Base-by-base conservation (phyloP, 2,797 vertebrate genomes). In the Onychomys torridus region DNA sequence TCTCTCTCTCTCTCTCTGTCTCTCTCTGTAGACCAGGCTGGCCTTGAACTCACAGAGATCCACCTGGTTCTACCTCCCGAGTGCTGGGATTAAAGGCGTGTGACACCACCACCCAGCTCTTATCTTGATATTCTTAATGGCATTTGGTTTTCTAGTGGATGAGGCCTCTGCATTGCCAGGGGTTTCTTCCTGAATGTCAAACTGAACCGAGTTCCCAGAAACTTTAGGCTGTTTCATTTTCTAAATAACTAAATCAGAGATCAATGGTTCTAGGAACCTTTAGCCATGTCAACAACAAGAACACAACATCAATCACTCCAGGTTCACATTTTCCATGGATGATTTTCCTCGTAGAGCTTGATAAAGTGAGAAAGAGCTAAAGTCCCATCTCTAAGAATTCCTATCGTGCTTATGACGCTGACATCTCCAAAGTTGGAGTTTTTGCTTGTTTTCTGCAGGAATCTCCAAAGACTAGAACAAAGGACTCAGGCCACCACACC, bases 141-240 rank as follows among this genome's bases (percentile, higher is more conserved):
- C 73, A 69, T 61, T 76, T 90, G 32, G 37, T 59, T 83, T 89
- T 49, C 29, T 89, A 63, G 57, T 57, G 52, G 90, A 69, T 23
- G 63, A 43, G 23, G 13, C 5, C 27, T 46, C 52, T 55, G n/a
- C 57, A 77, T 83, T 93, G 49, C 90, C 85, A 13, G 71, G 88
- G 59, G 11, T 14, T 52, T 86, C 71, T 96, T 49, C 46, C 34
- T 94, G 89, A 93, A 97, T 96, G 77, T 59, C 67, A 69, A 90
- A 67, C 10, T 88, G 59, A 96, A 89, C 86, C 59, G n/a, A 84
- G 40, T 89, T 78, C 32, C 93, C 57, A 82, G 85, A 88, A 69
- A 79, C 5, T 59, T 88, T 43, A n/a, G 46, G 49, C 37, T 84
- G 21, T 57, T 78, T 81, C 77, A 10, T 46, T 91, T 96, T 65